phyloP scores from a whole-genome alignment of 2,888 invertebrate species.

The Pherbina coryleti region DNA sequence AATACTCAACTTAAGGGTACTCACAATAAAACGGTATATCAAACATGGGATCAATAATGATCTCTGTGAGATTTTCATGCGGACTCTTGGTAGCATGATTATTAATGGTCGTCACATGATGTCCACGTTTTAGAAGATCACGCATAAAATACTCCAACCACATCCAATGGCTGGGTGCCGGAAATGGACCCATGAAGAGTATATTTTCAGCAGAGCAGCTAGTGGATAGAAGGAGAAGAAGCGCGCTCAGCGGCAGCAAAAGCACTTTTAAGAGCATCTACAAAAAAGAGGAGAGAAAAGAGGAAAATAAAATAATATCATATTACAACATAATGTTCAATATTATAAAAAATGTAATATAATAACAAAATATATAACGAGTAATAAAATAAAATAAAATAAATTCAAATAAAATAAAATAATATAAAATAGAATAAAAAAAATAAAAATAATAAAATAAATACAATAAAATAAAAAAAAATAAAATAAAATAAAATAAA shows the following conservation, averaged over 20 bases:
- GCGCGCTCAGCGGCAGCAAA: conserved; percentile 38
- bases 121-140: conserved; percentile 66
- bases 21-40: conserved; percentile 66
- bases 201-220: conserved; percentile 56
- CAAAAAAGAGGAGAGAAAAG: not conserved
- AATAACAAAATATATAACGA: too few relatives aligned
- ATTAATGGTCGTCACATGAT: conserved; percentile 68
- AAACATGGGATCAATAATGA: conserved; percentile 65
- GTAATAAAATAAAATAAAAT: conserved; percentile 40
- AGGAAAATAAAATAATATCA: not conserved
- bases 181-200: conserved; percentile 68
- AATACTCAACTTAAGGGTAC: conserved; percentile 43
- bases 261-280: conserved; percentile 54
- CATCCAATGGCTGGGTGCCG: conserved; percentile 69
- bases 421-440: too few relatives aligned
- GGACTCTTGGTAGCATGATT: conserved; percentile 65
- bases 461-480: too few relatives aligned
- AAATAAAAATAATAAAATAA: too few relatives aligned
- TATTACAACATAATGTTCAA: too few relatives aligned
- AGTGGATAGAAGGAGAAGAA: conserved; percentile 33
- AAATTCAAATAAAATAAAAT: not conserved
- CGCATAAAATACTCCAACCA: conserved; percentile 67
- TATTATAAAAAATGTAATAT: not conserved
- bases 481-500: too few relatives aligned
- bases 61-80: conserved; percentile 69